These are phyloP conservation scores for Pandemis heparana DNA, from an alignment of 2,888 invertebrate genomes.

Conservation along the genomic window DNA sequence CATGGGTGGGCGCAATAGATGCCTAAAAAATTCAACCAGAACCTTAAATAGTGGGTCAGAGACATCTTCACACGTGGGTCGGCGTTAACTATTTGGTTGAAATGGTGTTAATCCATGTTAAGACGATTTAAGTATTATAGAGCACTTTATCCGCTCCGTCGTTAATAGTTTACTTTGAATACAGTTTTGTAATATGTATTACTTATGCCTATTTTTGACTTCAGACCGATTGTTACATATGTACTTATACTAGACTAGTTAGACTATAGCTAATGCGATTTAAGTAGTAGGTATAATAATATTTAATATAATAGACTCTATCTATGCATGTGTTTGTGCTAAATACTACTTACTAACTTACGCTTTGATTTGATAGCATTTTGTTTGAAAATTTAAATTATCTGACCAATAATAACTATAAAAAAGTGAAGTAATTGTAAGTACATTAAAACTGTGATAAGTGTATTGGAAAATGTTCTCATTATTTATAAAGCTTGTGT, in stretches of 20 bases:
- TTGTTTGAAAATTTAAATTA: constrained; percentile 48
- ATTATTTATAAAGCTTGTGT: constrained; percentile 49
- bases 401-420: constrained; percentile 70
- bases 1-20: too few species aligned
- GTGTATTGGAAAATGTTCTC: constrained; percentile 57
- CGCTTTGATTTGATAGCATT: constrained; percentile 21
- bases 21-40: too few species aligned
- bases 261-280: background rate
- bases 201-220: background rate
- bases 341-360: constrained; percentile 9
- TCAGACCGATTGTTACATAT: background rate
- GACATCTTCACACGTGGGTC: background rate
- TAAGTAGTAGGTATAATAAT: constrained; percentile 11
- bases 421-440: constrained; percentile 70
- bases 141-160: background rate
- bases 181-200: background rate
- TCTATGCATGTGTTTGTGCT: constrained; percentile 42
- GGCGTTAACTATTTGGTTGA: too few species aligned
- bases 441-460: constrained; percentile 80
- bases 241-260: background rate
- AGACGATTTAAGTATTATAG: too few species aligned
- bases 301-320: constrained; percentile 38
- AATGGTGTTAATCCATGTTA: too few species aligned
- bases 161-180: too few species aligned
- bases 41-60: background rate